Percentiles rank a stretch among this genome's conserved stretches.
These are phyloP conservation scores for Myrmecophaga tridactyla DNA, from an alignment of 2,113 vertebrate species.

Conservation along the genomic window DNA sequence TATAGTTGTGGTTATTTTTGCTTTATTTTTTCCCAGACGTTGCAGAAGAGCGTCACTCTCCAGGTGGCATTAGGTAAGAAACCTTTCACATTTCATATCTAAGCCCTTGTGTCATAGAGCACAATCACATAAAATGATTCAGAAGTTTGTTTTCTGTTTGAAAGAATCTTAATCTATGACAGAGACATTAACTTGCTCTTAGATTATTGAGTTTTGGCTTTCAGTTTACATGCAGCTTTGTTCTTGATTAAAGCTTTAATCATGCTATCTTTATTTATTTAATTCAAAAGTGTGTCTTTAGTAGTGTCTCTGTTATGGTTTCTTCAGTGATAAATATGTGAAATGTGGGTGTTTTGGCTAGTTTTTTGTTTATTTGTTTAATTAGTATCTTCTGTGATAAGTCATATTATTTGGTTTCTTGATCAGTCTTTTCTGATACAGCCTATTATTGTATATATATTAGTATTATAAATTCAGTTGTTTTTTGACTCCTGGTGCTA, in stretches of 20 bases:
- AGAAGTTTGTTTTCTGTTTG: background rate
- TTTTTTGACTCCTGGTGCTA: background rate
- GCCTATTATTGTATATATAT: background rate
- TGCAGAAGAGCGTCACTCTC: slow-evolving; percentile 82
- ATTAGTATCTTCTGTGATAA: background rate
- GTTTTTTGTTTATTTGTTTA: background rate
- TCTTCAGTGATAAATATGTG: background rate
- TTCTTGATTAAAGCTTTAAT: background rate
- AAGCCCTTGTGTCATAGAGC: background rate
- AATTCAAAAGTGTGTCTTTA: background rate
- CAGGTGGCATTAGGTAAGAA: slow-evolving; percentile 83
- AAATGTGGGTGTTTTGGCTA: background rate
- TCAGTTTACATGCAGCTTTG: background rate
- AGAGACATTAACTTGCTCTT: background rate
- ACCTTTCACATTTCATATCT: background rate
- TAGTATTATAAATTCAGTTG: background rate
- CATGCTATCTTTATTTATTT: background rate
- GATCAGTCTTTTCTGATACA: background rate
- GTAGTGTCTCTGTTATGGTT: background rate
- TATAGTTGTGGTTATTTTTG: background rate
- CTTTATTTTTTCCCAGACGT: slow-evolving; percentile 80
- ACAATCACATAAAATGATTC: background rate
- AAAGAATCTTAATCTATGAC: background rate
- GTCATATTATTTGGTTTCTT: background rate
- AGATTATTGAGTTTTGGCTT: background rate